Percentiles rank a stretch among this genome's conserved stretches.
Conservation (phyloP, 30 jellyfish, hydroid and myxozoan species). For the Sanderia malayensis region DNA sequence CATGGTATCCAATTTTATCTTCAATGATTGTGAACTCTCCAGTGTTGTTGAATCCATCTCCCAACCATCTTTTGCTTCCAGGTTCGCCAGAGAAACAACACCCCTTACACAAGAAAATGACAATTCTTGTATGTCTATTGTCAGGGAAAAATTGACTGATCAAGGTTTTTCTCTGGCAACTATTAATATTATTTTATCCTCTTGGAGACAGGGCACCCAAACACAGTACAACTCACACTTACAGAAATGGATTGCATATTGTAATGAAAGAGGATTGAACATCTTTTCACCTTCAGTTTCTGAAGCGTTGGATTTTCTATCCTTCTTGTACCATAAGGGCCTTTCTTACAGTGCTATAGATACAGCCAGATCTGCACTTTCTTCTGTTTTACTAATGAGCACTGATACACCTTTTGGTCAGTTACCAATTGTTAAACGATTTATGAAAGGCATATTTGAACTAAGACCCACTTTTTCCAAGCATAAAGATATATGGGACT, state of each 20-base stretch:
- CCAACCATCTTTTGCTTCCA: conserved; percentile 14
- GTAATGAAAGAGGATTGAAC: too few relatives aligned
- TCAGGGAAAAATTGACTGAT: conserved; percentile 8
- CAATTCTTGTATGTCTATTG: not conserved
- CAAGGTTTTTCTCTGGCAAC: conserved; percentile 29
- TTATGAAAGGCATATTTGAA: conserved; percentile 43
- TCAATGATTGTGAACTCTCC: conserved; percentile 18
- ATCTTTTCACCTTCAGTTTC: conserved; percentile 17
- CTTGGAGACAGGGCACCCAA: conserved; percentile 39
- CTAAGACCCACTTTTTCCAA: conserved; percentile 45
- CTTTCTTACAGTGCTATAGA: conserved; percentile 34
- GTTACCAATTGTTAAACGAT: conserved; percentile 39
- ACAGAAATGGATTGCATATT: too few relatives aligned
- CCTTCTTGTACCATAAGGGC: not conserved
- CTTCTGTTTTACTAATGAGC: conserved; percentile 16
- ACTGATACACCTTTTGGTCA: conserved; percentile 43
- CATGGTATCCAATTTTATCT: conserved; percentile 36
- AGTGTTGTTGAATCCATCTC: conserved; percentile 15
- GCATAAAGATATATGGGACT: conserved; percentile 38
- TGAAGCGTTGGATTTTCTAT: conserved; percentile 23
- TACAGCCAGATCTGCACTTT: conserved; percentile 45
- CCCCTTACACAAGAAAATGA: conserved; percentile 29
- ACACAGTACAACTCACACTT: too few relatives aligned
- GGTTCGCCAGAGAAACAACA: conserved; percentile 16
- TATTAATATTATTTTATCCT: conserved; percentile 18